Evolutionary conservation across 2,797 vertebrate species (phyloP).

Genomic region (Oophaga sylvatica): DNA sequence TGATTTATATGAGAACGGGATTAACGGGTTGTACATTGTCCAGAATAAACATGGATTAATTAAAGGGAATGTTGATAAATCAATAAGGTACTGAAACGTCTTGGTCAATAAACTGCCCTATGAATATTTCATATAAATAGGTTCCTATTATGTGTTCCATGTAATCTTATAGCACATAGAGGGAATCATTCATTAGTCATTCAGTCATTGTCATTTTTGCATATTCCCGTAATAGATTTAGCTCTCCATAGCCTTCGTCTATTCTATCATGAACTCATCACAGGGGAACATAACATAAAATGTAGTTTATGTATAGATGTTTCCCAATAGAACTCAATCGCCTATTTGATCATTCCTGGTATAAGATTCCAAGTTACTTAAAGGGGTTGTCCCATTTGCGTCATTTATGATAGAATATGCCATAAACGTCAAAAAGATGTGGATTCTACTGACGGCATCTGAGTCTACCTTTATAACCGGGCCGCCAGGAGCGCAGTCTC

Average conservation of each 20-base stretch:
- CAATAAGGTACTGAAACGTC: constrained; percentile 38
- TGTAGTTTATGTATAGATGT: not conserved
- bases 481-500: too few species aligned
- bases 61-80: constrained; percentile 36
- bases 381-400: not conserved
- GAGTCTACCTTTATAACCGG: too few species aligned
- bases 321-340: not conserved
- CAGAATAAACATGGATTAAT: constrained; percentile 41
- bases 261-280: not conserved
- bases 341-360: not conserved
- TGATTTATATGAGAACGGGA: not conserved
- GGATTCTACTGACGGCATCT: too few species aligned
- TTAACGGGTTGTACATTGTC: not conserved
- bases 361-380: not conserved
- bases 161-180: not conserved
- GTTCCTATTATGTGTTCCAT: not conserved
- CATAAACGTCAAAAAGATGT: too few species aligned
- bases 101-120: constrained; percentile 31
- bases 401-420: not conserved
- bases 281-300: not conserved
- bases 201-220: not conserved
- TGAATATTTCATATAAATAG: constrained; percentile 36
- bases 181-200: not conserved
- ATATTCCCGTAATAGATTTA: not conserved
- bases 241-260: not conserved